Evolutionary conservation across 2,113 vertebrate genomes (phyloP).

Genomic region (Plectropomus leopardus): DNA sequence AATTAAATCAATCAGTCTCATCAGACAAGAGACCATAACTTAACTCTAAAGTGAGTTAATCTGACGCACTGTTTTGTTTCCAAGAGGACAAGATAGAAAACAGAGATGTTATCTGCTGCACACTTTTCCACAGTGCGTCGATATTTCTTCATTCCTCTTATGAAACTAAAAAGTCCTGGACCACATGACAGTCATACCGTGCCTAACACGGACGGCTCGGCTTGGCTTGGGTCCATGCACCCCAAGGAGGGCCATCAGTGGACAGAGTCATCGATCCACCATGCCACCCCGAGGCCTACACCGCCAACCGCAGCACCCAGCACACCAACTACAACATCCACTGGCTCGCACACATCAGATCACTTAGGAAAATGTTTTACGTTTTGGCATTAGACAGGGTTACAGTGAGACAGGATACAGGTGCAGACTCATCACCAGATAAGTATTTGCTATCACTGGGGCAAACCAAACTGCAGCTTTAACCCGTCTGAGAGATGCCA

Average conservation of each 20-base stretch:
- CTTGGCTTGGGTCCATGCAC: constrained; percentile 39
- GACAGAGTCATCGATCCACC: constrained; percentile 62
- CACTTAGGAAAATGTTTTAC: not conserved
- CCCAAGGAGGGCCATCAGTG: constrained; percentile 54
- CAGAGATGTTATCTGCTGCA: constrained; percentile 16
- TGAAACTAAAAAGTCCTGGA: constrained; percentile 30
- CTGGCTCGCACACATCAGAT: not conserved
- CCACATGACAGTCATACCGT: constrained; percentile 33
- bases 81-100: constrained; percentile 25
- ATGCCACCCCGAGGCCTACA: constrained; percentile 40
- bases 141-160: constrained; percentile 26
- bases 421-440: not conserved
- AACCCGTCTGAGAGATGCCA: not conserved
- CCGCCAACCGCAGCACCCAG: constrained; percentile 12
- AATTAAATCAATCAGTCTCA: constrained; percentile 17
- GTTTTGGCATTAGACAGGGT: not conserved
- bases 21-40: constrained; percentile 3
- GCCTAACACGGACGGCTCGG: constrained; percentile 28
- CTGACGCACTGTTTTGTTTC: constrained; percentile 31
- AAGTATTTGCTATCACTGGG: not conserved
- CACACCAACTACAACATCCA: constrained; percentile 30
- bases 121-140: constrained; percentile 11
- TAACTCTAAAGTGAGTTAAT: not conserved
- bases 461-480: not conserved
- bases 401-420: not conserved